phyloP scores from a whole-genome alignment of 2,888 invertebrate genomes.

The Epinotia brunnichana region DNA sequence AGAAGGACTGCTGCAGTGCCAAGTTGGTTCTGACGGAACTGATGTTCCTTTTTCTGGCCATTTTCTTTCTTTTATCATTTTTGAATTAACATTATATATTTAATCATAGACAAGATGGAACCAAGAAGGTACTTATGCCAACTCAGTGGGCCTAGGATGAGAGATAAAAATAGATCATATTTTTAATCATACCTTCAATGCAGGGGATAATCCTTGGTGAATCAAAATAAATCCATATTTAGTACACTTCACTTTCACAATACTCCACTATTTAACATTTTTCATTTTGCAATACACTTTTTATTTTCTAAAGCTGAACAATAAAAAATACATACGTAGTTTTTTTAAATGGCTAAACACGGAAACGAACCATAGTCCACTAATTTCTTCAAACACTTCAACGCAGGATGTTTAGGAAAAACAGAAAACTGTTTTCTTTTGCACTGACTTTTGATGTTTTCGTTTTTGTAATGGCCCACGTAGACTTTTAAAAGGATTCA shows the following conservation, averaged over 20 bases:
- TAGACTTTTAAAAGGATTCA: constrained; percentile 1
- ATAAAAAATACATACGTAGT: background rate
- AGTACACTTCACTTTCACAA: constrained; percentile 31
- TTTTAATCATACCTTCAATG: constrained; percentile 65
- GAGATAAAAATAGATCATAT: constrained; percentile 50
- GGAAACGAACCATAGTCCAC: constrained; percentile 23
- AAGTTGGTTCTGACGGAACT: no score
- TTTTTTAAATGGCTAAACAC: constrained; percentile 12
- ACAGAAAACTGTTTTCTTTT: constrained; percentile 52
- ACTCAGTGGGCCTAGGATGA: constrained; percentile 7
- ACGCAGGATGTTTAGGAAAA: constrained; percentile 52
- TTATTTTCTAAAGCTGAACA: background rate
- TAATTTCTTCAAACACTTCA: constrained; percentile 29
- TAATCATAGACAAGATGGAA: background rate
- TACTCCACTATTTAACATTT: constrained; percentile 31
- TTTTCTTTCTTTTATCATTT: no score
- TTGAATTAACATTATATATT: no score
- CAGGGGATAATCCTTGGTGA: constrained; percentile 56
- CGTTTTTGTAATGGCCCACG: constrained; percentile 32
- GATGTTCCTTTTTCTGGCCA: no score
- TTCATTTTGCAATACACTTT: constrained; percentile 10
- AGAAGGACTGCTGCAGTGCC: no score
- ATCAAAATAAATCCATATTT: constrained; percentile 56
- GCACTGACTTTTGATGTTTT: constrained; percentile 36
- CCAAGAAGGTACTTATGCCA: background rate